Evolutionary conservation across 2,888 invertebrate species (phyloP).

Genomic region (Volucella bombylans): DNA sequence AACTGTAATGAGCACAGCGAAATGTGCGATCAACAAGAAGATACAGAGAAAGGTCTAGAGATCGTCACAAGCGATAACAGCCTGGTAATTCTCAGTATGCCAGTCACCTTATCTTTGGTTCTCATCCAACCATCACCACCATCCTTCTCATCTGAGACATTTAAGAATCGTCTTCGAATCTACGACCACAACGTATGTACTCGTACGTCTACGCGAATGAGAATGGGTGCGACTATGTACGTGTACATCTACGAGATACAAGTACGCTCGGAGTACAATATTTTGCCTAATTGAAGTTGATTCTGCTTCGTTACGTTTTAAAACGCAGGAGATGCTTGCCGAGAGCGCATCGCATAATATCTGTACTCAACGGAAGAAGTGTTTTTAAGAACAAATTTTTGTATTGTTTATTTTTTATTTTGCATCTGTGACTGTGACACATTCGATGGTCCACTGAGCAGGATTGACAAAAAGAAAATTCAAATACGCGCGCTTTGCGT

Average conservation of each 20-base stretch:
- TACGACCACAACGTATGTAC: too few species aligned
- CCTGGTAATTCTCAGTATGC: constrained; percentile 30
- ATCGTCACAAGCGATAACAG: constrained; percentile 74
- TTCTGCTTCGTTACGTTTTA: constrained; percentile 76
- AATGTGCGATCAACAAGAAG: constrained; percentile 72
- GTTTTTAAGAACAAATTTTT: constrained; percentile 23
- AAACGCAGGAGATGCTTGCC: constrained; percentile 76
- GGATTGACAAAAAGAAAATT: constrained; percentile 23
- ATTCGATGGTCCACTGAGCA: constrained; percentile 32
- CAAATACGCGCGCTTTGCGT: constrained; percentile 26
- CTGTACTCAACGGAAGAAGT: constrained; percentile 54
- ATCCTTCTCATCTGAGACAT: constrained; percentile 33
- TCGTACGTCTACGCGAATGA: not conserved
- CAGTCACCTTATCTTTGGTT: constrained; percentile 69
- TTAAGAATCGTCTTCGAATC: too few species aligned
- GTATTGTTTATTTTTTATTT: too few species aligned
- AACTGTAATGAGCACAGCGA: constrained; percentile 33
- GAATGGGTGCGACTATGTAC: too few species aligned
- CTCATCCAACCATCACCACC: constrained; percentile 40
- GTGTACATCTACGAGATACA: too few species aligned
- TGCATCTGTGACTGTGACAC: not conserved
- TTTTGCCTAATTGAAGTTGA: constrained; percentile 77
- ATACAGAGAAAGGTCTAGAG: constrained; percentile 75
- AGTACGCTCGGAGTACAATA: constrained; percentile 1
- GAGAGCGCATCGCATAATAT: constrained; percentile 74